These are phyloP conservation scores for Epinotia nisella DNA, from an alignment of 2,888 invertebrate species.

Conservation along the genomic window DNA sequence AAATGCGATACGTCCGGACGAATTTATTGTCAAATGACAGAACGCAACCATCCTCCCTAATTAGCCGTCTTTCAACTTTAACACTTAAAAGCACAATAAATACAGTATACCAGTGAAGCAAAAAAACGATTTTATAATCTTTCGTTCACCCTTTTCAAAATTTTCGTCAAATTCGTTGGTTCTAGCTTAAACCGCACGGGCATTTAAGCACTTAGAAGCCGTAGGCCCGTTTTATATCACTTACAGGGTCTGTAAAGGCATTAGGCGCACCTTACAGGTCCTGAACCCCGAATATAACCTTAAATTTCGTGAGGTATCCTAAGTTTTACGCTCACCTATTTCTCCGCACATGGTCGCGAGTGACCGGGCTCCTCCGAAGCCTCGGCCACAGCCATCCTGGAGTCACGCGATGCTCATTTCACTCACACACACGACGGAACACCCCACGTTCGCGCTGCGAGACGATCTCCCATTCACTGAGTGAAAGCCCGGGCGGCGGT, in stretches of 20 bases:
- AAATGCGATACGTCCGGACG: slow-evolving; percentile 26
- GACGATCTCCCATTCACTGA: slow-evolving; percentile 76
- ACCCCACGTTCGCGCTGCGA: slow-evolving; percentile 66
- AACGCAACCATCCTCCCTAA: slow-evolving; percentile 18
- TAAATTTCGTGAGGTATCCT: neutral
- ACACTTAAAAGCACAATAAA: slow-evolving; percentile 22
- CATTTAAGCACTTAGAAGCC: slow-evolving; percentile 21
- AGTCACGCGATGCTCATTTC: slow-evolving; percentile 71
- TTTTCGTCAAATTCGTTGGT: neutral
- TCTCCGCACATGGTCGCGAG: slow-evolving; percentile 73
- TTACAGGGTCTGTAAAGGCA: slow-evolving; percentile 24
- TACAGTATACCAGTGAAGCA: neutral
- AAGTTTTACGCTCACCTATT: slow-evolving; percentile 67
- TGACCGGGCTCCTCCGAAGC: slow-evolving; percentile 74
- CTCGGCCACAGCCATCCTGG: slow-evolving; percentile 79
- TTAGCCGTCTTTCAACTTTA: slow-evolving; percentile 22
- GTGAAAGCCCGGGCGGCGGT: slow-evolving; percentile 69
- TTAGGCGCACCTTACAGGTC: slow-evolving; percentile 18
- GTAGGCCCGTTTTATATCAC: slow-evolving; percentile 22
- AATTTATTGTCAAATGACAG: slow-evolving; percentile 23
- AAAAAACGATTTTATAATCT: slow-evolving; percentile 1
- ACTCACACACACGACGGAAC: slow-evolving; percentile 64
- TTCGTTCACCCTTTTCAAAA: neutral
- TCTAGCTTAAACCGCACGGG: slow-evolving; percentile 1
- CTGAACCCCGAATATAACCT: neutral